Evolutionary conservation across 2,888 invertebrate genomes (phyloP), one percentile per base, ranked within the genome.

Genomic region (Drosophila yooni): DNA sequence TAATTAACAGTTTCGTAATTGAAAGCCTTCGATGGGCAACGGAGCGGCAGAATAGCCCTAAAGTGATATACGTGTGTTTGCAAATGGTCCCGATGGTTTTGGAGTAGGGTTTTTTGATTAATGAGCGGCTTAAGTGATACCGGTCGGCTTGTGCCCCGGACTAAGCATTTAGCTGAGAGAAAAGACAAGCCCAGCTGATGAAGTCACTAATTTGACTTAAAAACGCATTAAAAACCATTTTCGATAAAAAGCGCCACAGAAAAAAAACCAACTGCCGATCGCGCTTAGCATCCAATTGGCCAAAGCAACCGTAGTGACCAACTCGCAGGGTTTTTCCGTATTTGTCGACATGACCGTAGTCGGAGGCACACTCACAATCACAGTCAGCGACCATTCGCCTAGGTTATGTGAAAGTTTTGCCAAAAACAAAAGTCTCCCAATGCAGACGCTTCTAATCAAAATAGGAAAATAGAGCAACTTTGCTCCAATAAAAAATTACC

Each of bases 201-300:
- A 87, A 88, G 88, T 81, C 83, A 87, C 88, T 88, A 88, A 88
- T 88, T 88, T 88, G 87, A 83, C 82, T 88, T 88, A 86, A 88
- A 88, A 88, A 82, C 87, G 87, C 88, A 87, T 88, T 87, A 88
- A 86, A 87, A 86, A 73, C 82, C 83, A 87, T 86, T 87, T 87
- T 88, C 83, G 87, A 83, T 84, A 81, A 85, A 83, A 86, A 75
- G 36, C 66, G 64, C 51, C 60, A 70, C 10, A 21, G 38, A 27
- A 36, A 56, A 18, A 60, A 73, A 65, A 60, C 57, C 18, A 69
- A 34, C 46, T 48, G 48, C 33, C 56, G 59, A 61, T 57, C 76
- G 46, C 61, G 64, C 54, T 53, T 67, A 64, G 51, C 74, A 60
- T 68, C 64, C 56, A 73, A 74, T 29, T 38, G 66, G 52, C 57